Evolutionary conservation across 2,888 invertebrate species (phyloP).

Genomic region (Brassicogethes aeneus): DNA sequence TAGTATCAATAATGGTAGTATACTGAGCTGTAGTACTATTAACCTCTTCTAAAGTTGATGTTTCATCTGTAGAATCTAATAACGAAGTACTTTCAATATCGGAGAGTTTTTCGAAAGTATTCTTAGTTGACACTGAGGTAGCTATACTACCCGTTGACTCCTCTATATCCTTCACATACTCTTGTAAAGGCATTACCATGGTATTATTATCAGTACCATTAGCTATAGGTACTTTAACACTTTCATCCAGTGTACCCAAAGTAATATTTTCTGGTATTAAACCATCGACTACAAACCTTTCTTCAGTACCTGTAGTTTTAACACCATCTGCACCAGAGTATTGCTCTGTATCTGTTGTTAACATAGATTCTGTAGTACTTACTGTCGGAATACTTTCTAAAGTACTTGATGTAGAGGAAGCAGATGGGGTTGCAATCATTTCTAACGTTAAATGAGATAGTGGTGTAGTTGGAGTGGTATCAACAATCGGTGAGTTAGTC

Average conservation of each 20-base stretch:
- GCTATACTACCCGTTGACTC: neutral
- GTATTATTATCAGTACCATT: neutral
- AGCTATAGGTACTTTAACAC: conserved; percentile 1
- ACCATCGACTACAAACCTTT: too few species aligned
- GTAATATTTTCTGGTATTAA: too few species aligned
- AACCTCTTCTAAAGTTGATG: neutral
- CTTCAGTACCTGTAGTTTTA: neutral
- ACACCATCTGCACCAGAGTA: neutral
- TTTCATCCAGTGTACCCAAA: too few species aligned
- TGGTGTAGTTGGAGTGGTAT: conserved; percentile 16
- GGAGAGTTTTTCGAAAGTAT: neutral
- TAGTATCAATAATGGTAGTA: conserved; percentile 2
- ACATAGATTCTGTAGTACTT: conserved; percentile 5
- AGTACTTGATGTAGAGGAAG: conserved; percentile 4
- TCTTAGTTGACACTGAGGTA: neutral
- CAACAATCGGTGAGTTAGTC: conserved; percentile 7
- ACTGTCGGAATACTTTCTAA: conserved; percentile 3
- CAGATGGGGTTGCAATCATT: conserved; percentile 12
- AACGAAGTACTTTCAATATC: neutral
- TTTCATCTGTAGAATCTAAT: neutral
- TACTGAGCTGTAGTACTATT: conserved; percentile 10
- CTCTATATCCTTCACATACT: neutral
- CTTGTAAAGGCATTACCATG: conserved; percentile 1
- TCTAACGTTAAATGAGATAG: conserved; percentile 8
- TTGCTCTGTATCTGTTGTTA: conserved; percentile 4